Percentiles rank a stretch among this genome's conserved stretches.
These are phyloP conservation scores for Xenopus borealis DNA, from an alignment of 2,113 vertebrate species.

Conservation along the genomic window DNA sequence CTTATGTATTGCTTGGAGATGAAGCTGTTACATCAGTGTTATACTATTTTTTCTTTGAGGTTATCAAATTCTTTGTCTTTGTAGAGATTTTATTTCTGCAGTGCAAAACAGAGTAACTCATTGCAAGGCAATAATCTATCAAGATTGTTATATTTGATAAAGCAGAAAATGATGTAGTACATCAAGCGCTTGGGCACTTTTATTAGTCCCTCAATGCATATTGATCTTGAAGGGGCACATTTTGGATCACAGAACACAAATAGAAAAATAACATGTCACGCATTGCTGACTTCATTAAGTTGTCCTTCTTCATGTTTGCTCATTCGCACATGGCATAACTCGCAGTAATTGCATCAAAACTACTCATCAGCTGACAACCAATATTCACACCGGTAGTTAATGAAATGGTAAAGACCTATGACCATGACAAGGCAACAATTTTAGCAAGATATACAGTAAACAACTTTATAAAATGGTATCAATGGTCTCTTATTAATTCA, in stretches of 20 bases:
- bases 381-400: constrained; percentile 20
- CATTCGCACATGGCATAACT: constrained; percentile 18
- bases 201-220: constrained; percentile 25
- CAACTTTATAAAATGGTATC: no score
- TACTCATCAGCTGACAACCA: constrained; percentile 11
- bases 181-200: background rate
- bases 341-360: constrained; percentile 33
- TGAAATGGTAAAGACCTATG: constrained; percentile 1
- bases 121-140: background rate
- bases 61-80: background rate
- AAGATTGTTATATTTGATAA: background rate
- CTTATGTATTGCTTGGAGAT: background rate
- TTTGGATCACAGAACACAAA: constrained; percentile 42
- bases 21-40: background rate
- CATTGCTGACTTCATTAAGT: constrained; percentile 33
- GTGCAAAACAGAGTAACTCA: background rate
- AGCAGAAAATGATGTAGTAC: background rate
- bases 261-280: constrained; percentile 34
- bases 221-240: constrained; percentile 34
- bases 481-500: no score
- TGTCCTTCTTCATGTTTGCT: constrained; percentile 14
- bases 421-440: background rate
- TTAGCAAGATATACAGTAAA: no score
- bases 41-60: background rate
- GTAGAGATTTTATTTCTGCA: background rate